These are phyloP conservation scores for Zingel zingel DNA, from an alignment of 2,113 vertebrate genomes.

Conservation along the genomic window DNA sequence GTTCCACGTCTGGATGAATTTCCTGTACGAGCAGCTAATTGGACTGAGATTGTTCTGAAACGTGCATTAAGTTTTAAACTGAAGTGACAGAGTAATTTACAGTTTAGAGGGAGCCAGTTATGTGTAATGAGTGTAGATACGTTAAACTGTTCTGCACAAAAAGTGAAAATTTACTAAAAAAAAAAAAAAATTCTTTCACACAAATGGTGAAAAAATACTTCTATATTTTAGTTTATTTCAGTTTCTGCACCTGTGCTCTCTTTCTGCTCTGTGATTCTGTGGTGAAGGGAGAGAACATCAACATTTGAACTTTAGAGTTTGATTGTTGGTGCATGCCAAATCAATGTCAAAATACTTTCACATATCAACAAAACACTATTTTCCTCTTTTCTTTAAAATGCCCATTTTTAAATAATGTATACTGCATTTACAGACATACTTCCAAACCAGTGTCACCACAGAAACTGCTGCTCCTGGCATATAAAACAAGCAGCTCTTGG, in stretches of 20 bases:
- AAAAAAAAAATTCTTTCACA: too few relatives aligned
- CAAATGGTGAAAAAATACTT: background rate
- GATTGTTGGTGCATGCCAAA: background rate
- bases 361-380: background rate
- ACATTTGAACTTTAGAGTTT: background rate
- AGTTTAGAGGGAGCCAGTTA: background rate
- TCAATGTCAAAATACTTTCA: background rate
- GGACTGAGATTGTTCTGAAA: constrained; percentile 52
- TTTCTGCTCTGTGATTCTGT: background rate
- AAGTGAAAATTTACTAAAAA: background rate
- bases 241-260: background rate
- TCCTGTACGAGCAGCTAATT: constrained; percentile 53
- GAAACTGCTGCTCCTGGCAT: too few relatives aligned
- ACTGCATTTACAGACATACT: too few relatives aligned
- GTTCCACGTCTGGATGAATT: constrained; percentile 28
- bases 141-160: background rate
- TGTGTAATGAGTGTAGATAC: background rate
- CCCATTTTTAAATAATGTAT: background rate
- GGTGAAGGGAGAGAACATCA: background rate
- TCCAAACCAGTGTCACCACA: too few relatives aligned
- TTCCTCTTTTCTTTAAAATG: background rate
- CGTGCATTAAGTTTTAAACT: constrained; percentile 6
- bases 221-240: too few relatives aligned
- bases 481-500: too few relatives aligned
- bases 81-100: constrained; percentile 8